Conservation (phyloP, 2,113 vertebrate genomes). For the Tetrao urogallus region DNA sequence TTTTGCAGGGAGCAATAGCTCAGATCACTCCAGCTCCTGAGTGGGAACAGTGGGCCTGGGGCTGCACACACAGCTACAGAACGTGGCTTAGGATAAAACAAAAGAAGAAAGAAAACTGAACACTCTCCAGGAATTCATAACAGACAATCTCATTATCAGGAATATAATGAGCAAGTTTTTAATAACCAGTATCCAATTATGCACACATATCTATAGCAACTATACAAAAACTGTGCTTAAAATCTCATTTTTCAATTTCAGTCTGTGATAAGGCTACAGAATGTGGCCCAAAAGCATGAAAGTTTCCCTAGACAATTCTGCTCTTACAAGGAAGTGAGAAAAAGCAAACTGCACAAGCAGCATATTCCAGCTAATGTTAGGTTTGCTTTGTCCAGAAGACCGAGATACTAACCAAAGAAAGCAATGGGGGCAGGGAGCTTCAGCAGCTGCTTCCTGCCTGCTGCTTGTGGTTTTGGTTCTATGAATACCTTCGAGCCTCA, state of each 20-base stretch:
- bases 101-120: not conserved
- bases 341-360: not conserved
- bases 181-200: not conserved
- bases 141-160: not conserved
- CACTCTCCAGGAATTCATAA: not conserved
- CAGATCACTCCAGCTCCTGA: not conserved
- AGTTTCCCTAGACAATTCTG: not conserved
- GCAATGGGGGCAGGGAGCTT: not conserved
- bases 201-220: not conserved
- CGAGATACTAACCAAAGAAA: rapidly evolving
- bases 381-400: not conserved
- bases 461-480: not conserved
- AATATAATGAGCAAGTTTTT: not conserved
- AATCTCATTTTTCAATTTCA: not conserved
- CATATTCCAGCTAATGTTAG: not conserved
- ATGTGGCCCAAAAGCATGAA: not conserved
- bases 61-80: not conserved
- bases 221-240: not conserved
- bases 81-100: not conserved
- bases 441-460: slow-evolving; percentile 18
- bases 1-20: not conserved
- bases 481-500: not conserved
- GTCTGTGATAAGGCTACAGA: rapidly evolving
- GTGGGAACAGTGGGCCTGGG: not conserved
- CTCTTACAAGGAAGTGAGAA: not conserved